Conservation (phyloP, 2,888 invertebrate genomes). For the Troglohyphantes excavatus region DNA sequence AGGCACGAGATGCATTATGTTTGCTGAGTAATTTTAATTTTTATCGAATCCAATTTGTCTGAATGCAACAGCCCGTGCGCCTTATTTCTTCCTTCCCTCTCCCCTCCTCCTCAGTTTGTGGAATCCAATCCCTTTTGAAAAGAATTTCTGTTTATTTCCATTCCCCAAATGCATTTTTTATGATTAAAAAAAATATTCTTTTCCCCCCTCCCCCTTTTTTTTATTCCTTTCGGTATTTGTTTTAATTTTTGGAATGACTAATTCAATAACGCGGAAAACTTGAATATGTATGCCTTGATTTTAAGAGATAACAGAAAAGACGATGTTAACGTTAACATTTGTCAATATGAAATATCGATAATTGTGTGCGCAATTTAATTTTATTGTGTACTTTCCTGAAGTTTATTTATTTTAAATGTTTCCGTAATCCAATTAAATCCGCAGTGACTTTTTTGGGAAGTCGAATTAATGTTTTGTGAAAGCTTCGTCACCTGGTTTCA, state of each 20-base stretch:
- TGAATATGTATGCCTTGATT: background rate
- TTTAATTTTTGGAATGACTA: constrained; percentile 23
- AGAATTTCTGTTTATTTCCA: background rate
- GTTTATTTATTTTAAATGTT: no score
- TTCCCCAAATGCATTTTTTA: background rate
- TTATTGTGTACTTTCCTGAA: no score
- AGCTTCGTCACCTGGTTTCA: no score
- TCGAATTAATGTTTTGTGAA: no score
- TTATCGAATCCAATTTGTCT: constrained; percentile 37
- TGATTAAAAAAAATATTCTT: constrained; percentile 1
- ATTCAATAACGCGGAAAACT: constrained; percentile 13
- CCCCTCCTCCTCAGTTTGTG: no score
- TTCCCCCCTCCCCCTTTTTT: background rate
- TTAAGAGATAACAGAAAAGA: background rate
- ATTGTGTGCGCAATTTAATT: no score
- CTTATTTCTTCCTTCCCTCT: background rate
- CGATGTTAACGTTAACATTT: background rate
- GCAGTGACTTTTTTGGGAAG: no score
- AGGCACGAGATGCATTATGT: background rate
- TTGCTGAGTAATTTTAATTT: constrained; percentile 41
- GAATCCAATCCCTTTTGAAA: background rate
- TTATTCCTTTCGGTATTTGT: background rate
- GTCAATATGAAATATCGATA: no score
- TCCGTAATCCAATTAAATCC: no score
- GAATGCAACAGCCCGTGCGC: constrained; percentile 27